Percentiles rank a stretch among this genome's conserved stretches.
phyloP scores from a whole-genome alignment of 2,797 vertebrate species.

The Alexandromys oeconomus region DNA sequence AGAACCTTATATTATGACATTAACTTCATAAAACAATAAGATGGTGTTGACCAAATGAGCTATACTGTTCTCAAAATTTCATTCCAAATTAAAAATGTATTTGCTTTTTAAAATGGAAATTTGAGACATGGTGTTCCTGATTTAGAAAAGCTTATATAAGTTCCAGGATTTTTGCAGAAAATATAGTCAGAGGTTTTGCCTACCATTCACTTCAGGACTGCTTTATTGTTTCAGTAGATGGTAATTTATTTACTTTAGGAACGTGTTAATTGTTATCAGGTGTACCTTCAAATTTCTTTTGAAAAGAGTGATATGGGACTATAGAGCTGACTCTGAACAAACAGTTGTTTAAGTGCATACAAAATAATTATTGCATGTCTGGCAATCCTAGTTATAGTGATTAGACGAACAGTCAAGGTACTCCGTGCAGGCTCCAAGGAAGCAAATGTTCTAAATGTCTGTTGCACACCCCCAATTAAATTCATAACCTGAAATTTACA shows the following conservation, averaged over 20 bases:
- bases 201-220: neutral
- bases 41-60: neutral
- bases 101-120: slow-evolving; percentile 10
- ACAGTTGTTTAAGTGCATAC: slow-evolving; percentile 48
- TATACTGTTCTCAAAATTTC: neutral
- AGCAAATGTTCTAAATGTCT: neutral
- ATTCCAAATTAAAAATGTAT: slow-evolving; percentile 21
- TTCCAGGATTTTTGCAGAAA: slow-evolving; percentile 19
- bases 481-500: neutral
- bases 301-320: slow-evolving; percentile 39
- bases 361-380: slow-evolving; percentile 37
- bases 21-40: slow-evolving; percentile 14
- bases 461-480: neutral
- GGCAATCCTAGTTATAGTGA: slow-evolving; percentile 39
- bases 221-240: slow-evolving; percentile 45
- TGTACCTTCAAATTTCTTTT: slow-evolving; percentile 54
- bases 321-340: neutral
- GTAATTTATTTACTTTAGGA: slow-evolving; percentile 58
- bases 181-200: slow-evolving; percentile 19
- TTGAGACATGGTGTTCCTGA: slow-evolving; percentile 2
- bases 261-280: slow-evolving; percentile 62
- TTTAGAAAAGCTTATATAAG: slow-evolving; percentile 35
- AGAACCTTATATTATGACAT: neutral
- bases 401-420: slow-evolving; percentile 1
- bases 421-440: neutral